Evolutionary conservation across 23 tunicate genomes (phyloP).

Genomic region (Trididemnum miniatum): DNA sequence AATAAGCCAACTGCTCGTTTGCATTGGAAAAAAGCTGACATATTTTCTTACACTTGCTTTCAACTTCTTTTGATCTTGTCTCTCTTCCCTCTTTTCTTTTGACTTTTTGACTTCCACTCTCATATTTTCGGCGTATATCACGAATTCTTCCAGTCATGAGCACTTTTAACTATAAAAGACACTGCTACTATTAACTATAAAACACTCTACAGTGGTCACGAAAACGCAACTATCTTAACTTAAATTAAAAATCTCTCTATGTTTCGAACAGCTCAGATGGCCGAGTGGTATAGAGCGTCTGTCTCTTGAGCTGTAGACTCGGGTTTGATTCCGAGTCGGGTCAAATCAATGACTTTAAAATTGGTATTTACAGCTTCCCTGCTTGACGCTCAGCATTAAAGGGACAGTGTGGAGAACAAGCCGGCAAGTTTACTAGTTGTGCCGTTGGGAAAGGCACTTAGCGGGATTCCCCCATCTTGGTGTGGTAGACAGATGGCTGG

Average conservation of each 20-base stretch:
- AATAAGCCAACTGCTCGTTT: neutral
- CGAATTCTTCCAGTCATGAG: neutral
- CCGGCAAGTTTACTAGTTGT: too few relatives aligned
- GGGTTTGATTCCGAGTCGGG: too few relatives aligned
- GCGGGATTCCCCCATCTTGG: too few relatives aligned
- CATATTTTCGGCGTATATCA: neutral
- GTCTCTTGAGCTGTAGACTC: too few relatives aligned
- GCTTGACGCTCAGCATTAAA: too few relatives aligned
- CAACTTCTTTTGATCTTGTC: neutral
- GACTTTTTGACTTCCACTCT: neutral
- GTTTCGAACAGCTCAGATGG: too few relatives aligned
- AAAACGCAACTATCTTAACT: neutral
- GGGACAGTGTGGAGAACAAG: too few relatives aligned
- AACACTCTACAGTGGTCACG: neutral
- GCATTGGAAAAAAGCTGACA: neutral
- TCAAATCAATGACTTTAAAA: too few relatives aligned
- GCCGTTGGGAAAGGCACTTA: too few relatives aligned
- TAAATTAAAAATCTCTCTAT: neutral
- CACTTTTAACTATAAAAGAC: neutral
- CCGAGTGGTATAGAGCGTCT: too few relatives aligned
- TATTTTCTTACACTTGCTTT: neutral
- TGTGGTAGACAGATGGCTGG: too few relatives aligned
- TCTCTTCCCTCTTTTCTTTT: neutral
- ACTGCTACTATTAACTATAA: neutral
- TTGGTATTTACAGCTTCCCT: too few relatives aligned